Evolutionary conservation across 2,888 invertebrate species (phyloP), one percentile per base, ranked within the genome.

Genomic region (Teinopalpus imperialis): DNA sequence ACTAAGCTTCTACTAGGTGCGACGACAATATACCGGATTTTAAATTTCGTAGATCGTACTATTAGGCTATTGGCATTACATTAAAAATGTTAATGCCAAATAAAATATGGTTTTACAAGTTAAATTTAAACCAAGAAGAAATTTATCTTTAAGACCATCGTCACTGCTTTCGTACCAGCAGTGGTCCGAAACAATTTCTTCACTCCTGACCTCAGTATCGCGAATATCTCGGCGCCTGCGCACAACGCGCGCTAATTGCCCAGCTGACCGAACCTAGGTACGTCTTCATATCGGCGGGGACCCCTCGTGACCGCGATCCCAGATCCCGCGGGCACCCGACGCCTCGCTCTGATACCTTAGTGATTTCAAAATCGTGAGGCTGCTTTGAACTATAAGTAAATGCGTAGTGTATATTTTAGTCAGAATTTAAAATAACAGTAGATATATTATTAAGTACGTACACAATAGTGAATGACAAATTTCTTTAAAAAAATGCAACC

Each of bases 301-400:
- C 29, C 27, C 39, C 40, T 46, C 40, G 46, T 46, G 46, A 46
- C 40, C 32, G 32, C 24, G 44, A 44, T 39, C n/a, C 13, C 8
- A 44, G 37, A 37, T 39, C 30, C 32, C n/a, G 13, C 13, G 14
- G 32, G 12, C 21, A 5, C 13, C 16, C 36, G 18, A 37, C 30
- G 30, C 43, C 37, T 37, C 8, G 21, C 10, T 3, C 26, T 7
- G 43, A 43, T 43, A 21, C 18, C 8, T 10, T 12, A 8, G 16
- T 4, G 32, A 32, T 42, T 42, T 42, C 7, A 18, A 18, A 43
- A 23, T 35, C 35, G 43, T 43, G 43, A 12, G 21, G 3, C n/a
- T 23, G 35, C 26, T 29, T 23, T 9, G n/a, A 7, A 21, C 40
- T 13, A 21, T 30, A 40, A 12, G 8, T 13, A n/a, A 9, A 32